Percentiles rank a stretch among this genome's conserved stretches.
Evolutionary conservation across 2,113 vertebrate species (phyloP).

Genomic region (Lophius piscatorius): DNA sequence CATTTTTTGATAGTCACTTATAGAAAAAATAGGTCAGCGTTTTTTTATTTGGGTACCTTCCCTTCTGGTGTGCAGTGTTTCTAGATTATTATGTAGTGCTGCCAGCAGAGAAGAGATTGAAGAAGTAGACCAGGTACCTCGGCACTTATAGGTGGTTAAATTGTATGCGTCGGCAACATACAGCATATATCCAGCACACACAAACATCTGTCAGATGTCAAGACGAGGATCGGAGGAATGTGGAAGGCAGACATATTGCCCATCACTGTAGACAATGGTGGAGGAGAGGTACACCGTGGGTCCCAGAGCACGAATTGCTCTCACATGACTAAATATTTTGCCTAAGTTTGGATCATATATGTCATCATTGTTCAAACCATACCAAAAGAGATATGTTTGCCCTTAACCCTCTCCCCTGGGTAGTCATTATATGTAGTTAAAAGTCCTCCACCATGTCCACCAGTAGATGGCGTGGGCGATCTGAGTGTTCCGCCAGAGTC

Average conservation of each 20-base stretch:
- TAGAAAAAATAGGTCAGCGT: constrained; percentile 60
- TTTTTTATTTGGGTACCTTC: constrained; percentile 63
- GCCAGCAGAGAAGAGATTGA: constrained; percentile 53
- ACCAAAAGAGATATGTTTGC: constrained; percentile 43
- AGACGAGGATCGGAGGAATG: constrained; percentile 63
- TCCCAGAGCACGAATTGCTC: constrained; percentile 55
- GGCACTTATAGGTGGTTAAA: constrained; percentile 30
- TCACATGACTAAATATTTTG: constrained; percentile 66
- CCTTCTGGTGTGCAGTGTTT: constrained; percentile 27
- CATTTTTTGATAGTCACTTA: constrained; percentile 32
- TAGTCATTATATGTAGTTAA: constrained; percentile 65
- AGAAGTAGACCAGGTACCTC: constrained; percentile 39
- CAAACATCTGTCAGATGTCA: constrained; percentile 62
- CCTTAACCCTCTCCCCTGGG: constrained; percentile 54
- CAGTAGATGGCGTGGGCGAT: constrained; percentile 81
- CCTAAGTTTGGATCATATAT: constrained; percentile 59
- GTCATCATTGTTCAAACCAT: constrained; percentile 54
- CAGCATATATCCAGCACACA: constrained; percentile 43
- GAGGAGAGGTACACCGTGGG: constrained; percentile 13
- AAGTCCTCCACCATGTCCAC: constrained; percentile 47
- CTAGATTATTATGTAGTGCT: constrained; percentile 56
- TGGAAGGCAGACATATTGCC: constrained; percentile 69
- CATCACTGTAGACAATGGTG: constrained; percentile 47
- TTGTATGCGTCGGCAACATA: constrained; percentile 58
- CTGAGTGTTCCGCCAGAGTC: constrained; percentile 50